Conservation (phyloP, 23 tunicate genomes). For the Diplosoma virens region DNA sequence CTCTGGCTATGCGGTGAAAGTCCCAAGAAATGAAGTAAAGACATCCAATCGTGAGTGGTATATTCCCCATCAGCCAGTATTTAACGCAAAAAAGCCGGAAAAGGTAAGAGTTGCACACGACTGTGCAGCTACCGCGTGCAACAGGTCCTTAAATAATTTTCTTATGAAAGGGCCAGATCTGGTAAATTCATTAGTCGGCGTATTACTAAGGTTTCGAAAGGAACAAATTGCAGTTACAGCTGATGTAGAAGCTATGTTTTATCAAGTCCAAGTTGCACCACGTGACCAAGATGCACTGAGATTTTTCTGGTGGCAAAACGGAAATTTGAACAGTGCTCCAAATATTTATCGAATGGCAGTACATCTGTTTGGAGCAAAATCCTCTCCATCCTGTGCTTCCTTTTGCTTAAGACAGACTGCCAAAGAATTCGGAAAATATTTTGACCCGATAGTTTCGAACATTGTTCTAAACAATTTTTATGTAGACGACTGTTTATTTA, state of each 20-base stretch:
- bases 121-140: not conserved
- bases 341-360: slow-evolving; percentile 18
- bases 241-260: slow-evolving; percentile 28
- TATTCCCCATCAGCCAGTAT: slow-evolving; percentile 13
- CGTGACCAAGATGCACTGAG: slow-evolving; percentile 11
- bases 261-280: slow-evolving; percentile 27
- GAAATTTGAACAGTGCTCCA: not conserved
- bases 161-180: slow-evolving; percentile 40
- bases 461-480: slow-evolving; percentile 17
- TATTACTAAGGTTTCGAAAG: slow-evolving; percentile 21
- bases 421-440: not conserved
- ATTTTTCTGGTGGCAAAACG: slow-evolving; percentile 31
- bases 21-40: not conserved
- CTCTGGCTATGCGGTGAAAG: not conserved
- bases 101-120: slow-evolving; percentile 19
- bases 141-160: not conserved
- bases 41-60: not conserved
- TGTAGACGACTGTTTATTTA: slow-evolving; percentile 30
- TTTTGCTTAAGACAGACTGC: slow-evolving; percentile 1
- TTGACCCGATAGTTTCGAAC: not conserved
- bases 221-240: slow-evolving; percentile 21
- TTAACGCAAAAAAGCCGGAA: slow-evolving; percentile 10
- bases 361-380: slow-evolving; percentile 31
- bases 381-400: slow-evolving; percentile 18
- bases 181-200: slow-evolving; percentile 22